Conservation (phyloP, 2,888 invertebrate genomes). For the Cryptocheilus praepositus region DNA sequence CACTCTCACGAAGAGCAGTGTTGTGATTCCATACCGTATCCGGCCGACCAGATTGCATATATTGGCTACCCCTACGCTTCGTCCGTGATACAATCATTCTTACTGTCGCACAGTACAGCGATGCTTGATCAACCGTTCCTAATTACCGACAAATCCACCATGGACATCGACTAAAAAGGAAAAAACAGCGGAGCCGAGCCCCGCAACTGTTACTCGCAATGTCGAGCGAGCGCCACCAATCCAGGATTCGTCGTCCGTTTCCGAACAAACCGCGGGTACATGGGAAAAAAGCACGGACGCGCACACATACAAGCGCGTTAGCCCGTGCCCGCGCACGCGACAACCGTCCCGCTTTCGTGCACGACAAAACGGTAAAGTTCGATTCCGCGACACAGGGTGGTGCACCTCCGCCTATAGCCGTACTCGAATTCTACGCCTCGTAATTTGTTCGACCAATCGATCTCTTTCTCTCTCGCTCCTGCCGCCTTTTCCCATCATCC, state of each 20-base stretch:
- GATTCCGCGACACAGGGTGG: constrained; percentile 24
- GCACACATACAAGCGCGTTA: neutral
- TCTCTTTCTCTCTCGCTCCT: constrained; percentile 26
- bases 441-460: constrained; percentile 42
- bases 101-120: neutral
- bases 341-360: constrained; percentile 10
- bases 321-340: neutral
- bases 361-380: constrained; percentile 38
- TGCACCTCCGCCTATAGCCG: constrained; percentile 15
- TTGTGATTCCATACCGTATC: too few species aligned
- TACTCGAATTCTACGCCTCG: constrained; percentile 33
- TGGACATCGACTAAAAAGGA: neutral
- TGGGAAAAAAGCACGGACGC: too few species aligned
- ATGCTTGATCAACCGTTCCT: neutral
- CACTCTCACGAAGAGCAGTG: too few species aligned
- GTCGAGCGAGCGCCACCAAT: neutral
- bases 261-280: too few species aligned
- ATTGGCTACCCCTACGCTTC: too few species aligned
- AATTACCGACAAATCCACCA: constrained; percentile 2
- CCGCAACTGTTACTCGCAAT: neutral
- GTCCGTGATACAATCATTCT: neutral
- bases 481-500: neutral
- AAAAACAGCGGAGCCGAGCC: constrained; percentile 9
- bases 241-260: constrained; percentile 2
- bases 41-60: too few species aligned